A percentile compares a stretch with the other conserved stretches of the same genome.
phyloP scores from a whole-genome alignment of 2,113 vertebrate species.

The Scophthalmus maximus region DNA sequence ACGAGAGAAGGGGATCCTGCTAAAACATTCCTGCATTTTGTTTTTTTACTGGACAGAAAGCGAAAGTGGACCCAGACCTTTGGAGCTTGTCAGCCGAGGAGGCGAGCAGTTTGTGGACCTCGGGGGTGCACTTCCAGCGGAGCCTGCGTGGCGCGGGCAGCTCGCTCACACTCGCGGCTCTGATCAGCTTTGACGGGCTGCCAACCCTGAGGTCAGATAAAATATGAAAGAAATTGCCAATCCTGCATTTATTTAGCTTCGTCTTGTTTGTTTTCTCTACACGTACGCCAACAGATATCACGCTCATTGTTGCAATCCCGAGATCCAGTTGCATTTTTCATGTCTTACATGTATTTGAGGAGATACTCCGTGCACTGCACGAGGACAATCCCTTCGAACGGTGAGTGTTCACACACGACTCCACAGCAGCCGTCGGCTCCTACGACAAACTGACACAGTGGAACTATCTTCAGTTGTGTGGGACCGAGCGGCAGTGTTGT shows the following conservation, averaged over 20 bases:
- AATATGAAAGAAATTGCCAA: too few relatives aligned
- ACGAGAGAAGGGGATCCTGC: not conserved
- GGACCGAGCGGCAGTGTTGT: not conserved
- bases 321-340: not conserved
- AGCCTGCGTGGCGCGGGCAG: conserved; percentile 91
- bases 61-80: conserved; percentile 78
- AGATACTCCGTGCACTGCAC: conserved; percentile 94
- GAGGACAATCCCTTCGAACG: conserved; percentile 96
- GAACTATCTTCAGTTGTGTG: conserved; percentile 28
- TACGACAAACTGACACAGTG: conserved; percentile 88
- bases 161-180: conserved; percentile 92
- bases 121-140: conserved; percentile 93
- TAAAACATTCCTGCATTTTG: not conserved
- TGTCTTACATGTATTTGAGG: conserved; percentile 93
- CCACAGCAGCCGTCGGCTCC: conserved; percentile 93
- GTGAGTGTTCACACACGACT: conserved; percentile 94
- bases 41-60: not conserved
- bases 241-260: not conserved
- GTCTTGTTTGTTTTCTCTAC: not conserved
- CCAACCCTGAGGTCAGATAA: conserved; percentile 80
- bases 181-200: conserved; percentile 88
- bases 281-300: not conserved
- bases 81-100: conserved; percentile 90
- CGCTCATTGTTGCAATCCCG: not conserved
- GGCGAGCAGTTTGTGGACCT: conserved; percentile 87